Evolutionary conservation across 1,140 invertebrate genomes (phyloP), one percentile per base, ranked within the genome.

Genomic region (Aphelenchoides besseyi): DNA sequence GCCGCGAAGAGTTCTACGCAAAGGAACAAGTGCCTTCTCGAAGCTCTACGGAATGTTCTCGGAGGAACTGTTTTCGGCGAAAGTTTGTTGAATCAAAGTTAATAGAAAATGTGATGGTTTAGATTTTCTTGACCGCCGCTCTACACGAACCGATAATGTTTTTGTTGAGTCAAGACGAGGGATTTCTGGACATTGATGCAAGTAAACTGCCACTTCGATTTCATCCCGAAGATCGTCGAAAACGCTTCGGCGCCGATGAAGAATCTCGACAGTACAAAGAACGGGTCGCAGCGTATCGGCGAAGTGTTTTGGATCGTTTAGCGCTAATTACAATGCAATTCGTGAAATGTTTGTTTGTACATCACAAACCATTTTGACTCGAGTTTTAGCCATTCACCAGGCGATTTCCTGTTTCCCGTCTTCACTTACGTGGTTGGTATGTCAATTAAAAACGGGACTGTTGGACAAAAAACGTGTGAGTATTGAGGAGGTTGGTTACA

Each of bases 331-430:
- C 92, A 0, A 90, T 90, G 80, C 88, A 89, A 75, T 97, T 97
- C 83, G 90, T 97, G 63, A 86, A 88, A 3, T 36, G 8, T 37
- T 74, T 33, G 5, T 74, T 37, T 30, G 2, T 72, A 28, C 2
- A 59, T 23, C 37, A 36, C 63, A n/a, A 62, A 0, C 73, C n/a
- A n/a, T n/a, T n/a, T 76, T 77, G 12, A 23, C 30, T 61, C 3
- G 28, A 30, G 8, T 37, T 76, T 73, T 23, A 77, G 78, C 69
- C 16, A 74, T 98, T 72, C 88, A 90, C 54, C 90, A 92, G 72
- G 93, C 92, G 83, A 91, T 95, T 87, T 89, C 91, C 68, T 92
- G 92, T 80, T 98, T 98, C 86, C 95, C 95, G 0, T 89, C 90
- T 36, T 88, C 86, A 75, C 81, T 90, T 73, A 84, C 87, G 2